Percentiles rank a stretch among this genome's conserved stretches.
Conservation (phyloP, 2,113 vertebrate genomes). For the Todiramphus chloris region DNA sequence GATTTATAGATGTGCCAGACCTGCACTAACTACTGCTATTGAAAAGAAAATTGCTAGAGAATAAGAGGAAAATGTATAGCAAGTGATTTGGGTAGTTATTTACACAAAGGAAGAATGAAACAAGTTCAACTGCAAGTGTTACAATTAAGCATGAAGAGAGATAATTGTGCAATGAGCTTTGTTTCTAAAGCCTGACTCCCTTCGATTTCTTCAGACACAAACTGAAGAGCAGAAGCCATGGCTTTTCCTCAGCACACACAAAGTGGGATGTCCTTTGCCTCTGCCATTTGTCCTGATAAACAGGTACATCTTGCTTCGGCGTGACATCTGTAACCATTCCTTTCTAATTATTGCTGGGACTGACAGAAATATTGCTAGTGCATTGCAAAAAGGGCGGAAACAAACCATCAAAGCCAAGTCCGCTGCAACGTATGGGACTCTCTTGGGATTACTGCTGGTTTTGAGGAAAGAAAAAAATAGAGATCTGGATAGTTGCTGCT, state of each 20-base stretch:
- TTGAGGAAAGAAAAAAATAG: neutral
- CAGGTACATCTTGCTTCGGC: neutral
- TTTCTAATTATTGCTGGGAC: neutral
- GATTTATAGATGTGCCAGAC: neutral
- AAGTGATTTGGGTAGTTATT: neutral
- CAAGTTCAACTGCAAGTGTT: neutral
- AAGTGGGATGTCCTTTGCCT: neutral
- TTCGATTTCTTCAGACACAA: neutral
- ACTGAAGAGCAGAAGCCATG: neutral
- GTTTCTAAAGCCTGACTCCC: neutral
- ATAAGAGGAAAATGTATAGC: neutral
- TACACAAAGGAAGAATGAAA: neutral
- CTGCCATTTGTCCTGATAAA: neutral
- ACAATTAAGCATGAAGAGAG: neutral
- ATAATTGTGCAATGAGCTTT: neutral
- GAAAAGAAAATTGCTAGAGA: neutral
- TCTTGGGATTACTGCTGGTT: neutral
- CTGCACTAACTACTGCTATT: neutral
- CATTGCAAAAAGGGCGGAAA: neutral
- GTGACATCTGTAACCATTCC: neutral
- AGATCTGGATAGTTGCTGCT: neutral
- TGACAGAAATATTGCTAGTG: neutral
- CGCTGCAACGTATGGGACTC: neutral
- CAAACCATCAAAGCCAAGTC: neutral
- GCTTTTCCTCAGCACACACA: neutral